Conservation (phyloP, 2,888 invertebrate genomes). For the Agrilus mali region DNA sequence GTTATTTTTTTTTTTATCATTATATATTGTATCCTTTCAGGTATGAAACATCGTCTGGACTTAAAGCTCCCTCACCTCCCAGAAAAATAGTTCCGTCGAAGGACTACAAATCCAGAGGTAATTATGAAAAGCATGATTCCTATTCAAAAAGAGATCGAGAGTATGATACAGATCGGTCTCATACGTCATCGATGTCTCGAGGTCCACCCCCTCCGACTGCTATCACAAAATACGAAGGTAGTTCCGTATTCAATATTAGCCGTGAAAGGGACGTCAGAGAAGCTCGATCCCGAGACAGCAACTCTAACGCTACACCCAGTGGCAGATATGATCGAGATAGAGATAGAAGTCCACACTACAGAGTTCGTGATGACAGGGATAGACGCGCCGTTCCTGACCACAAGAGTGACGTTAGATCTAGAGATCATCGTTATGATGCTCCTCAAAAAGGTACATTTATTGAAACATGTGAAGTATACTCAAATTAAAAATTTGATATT, state of each 20-base stretch:
- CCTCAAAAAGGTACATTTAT: slow-evolving; percentile 14
- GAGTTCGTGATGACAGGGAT: slow-evolving; percentile 22
- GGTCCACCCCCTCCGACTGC: slow-evolving; percentile 13
- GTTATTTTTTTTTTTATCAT: no score
- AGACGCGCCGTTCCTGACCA: slow-evolving; percentile 19
- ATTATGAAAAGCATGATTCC: slow-evolving; percentile 23
- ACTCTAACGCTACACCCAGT: slow-evolving; percentile 5
- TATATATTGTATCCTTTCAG: no score
- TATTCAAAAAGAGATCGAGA: slow-evolving; percentile 24
- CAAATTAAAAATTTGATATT: slow-evolving; percentile 3
- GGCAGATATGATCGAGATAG: slow-evolving; percentile 18
- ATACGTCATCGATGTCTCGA: slow-evolving; percentile 14
- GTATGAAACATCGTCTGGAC: no score
- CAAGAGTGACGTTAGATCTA: slow-evolving; percentile 20
- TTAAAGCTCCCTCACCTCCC: slow-evolving; percentile 10
- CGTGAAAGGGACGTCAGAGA: slow-evolving; percentile 19
- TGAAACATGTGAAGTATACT: background rate
- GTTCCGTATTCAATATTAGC: slow-evolving; percentile 13
- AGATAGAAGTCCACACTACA: slow-evolving; percentile 27
- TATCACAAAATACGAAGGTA: slow-evolving; percentile 15
- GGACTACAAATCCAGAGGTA: slow-evolving; percentile 18
- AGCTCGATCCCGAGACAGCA: slow-evolving; percentile 7
- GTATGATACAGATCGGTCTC: slow-evolving; percentile 18
- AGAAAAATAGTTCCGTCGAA: slow-evolving; percentile 21
- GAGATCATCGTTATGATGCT: slow-evolving; percentile 33